Percentiles rank a stretch among this genome's conserved stretches.
These are phyloP conservation scores for Poliocrania exsul DNA, from an alignment of 2,797 vertebrate species.

Conservation along the genomic window DNA sequence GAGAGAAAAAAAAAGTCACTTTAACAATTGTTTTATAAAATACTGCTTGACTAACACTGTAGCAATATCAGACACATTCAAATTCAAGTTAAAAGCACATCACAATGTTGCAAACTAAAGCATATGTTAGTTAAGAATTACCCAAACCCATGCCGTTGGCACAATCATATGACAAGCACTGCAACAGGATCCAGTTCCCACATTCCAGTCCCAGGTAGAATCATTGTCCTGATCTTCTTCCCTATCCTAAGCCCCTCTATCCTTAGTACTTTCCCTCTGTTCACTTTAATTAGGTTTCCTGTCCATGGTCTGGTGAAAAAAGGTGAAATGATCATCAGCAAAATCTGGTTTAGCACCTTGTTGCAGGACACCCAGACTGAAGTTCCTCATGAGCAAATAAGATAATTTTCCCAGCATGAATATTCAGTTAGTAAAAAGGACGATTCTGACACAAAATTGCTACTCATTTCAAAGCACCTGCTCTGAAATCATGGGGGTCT, in stretches of 20 bases:
- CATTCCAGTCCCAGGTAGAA: background rate
- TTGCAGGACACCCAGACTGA: background rate
- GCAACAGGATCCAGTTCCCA: background rate
- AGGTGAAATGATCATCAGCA: background rate
- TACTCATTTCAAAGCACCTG: background rate
- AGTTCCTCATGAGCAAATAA: background rate
- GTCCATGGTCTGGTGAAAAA: background rate
- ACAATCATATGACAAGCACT: rapidly evolving
- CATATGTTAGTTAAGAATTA: background rate
- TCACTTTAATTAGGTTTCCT: background rate
- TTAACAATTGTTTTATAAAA: background rate
- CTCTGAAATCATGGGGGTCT: background rate
- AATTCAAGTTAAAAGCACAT: background rate
- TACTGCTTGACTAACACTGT: background rate
- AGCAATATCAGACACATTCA: background rate
- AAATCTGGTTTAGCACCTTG: background rate
- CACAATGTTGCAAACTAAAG: background rate
- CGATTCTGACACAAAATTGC: background rate
- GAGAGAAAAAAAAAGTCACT: background rate
- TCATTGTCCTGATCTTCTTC: background rate
- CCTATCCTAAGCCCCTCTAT: background rate
- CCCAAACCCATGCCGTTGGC: background rate
- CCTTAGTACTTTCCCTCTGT: background rate
- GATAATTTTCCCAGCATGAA: background rate
- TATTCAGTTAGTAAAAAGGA: background rate